phyloP scores from a whole-genome alignment of 2,888 invertebrate species.

The Lasiommata megera region DNA sequence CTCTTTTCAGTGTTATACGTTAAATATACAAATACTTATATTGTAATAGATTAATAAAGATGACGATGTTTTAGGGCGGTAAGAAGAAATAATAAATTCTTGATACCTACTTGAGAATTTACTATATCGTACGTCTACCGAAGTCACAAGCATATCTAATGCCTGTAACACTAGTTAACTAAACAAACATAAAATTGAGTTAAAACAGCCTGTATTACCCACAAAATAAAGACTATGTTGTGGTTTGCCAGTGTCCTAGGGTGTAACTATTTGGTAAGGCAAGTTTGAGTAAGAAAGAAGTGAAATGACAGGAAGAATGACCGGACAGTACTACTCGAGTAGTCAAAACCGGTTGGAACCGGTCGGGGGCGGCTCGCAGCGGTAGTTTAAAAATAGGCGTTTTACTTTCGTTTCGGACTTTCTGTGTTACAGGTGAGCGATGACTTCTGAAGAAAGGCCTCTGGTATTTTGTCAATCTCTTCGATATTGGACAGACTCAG shows the following conservation, averaged over 20 bases:
- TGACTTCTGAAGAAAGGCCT: neutral
- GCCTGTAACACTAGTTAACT: no score
- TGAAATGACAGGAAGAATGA: constrained; percentile 60
- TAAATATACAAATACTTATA: no score
- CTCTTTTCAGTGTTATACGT: no score
- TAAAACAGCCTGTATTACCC: neutral
- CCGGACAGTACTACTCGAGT: constrained; percentile 35
- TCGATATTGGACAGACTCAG: no score
- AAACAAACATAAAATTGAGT: neutral
- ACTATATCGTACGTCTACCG: no score
- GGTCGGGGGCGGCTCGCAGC: constrained; percentile 41
- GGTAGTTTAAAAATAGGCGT: constrained; percentile 33
- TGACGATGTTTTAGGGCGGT: no score
- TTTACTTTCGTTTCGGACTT: constrained; percentile 33
- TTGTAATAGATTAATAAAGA: no score
- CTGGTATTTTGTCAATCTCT: neutral
- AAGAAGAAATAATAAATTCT: no score
- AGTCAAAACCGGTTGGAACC: constrained; percentile 43
- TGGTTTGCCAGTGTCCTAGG: neutral
- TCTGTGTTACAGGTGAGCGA: neutral
- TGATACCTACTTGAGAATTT: no score
- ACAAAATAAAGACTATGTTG: neutral
- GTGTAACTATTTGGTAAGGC: constrained; percentile 3
- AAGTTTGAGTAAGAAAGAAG: constrained; percentile 40
- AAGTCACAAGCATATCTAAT: no score